Base-by-base conservation (phyloP, 1,140 invertebrate genomes). In the Idris sp. region DNA sequence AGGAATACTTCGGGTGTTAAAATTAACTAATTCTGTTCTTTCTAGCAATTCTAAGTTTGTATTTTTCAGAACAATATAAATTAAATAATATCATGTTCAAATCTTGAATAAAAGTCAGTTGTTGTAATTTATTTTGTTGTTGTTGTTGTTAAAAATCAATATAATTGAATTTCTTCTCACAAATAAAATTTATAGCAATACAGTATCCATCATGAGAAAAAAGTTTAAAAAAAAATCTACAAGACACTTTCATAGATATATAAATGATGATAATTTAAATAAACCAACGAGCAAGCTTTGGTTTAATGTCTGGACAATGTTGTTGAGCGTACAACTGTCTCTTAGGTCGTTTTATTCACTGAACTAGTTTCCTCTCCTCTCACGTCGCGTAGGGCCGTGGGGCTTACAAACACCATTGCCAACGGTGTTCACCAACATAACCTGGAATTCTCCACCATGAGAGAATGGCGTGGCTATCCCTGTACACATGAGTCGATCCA, bases 351-450 rank as follows among this genome's bases (percentile, higher is more conserved):
- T 78, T 78, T 78, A 68, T 72, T 78, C 74, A 78, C 73, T 76
- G 76, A 78, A 78, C 76, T 78, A 78, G 76, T 75, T 76, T 67
- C 76, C 58, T 69, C 48, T 62, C 75, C 69, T 77, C 74, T 58
- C 8, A 58, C 72, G 61, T 72, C 72, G 67, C 67, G 56, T 40
- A 40, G 36, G 67, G 51, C 69, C 71, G 68, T 67, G 26, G 38
- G 62, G 65, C 71, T 69, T 49, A 65, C 58, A 11, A 48, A 68
- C 56, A 72, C 68, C 31, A 73, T 18, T 6, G 31, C 22, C 36
- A 25, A 4, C 22, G 28, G 40, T 38, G 41, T 43, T 65, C 56
- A 68, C 41, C 36, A 26, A 76, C 58, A 53, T 43, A 30, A 28
- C 40, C 16, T 25, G n/a, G 59, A 49, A 48, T 59, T 58, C 65